Base-by-base conservation (phyloP, 2,797 vertebrate species). In the Xenops minutus region DNA sequence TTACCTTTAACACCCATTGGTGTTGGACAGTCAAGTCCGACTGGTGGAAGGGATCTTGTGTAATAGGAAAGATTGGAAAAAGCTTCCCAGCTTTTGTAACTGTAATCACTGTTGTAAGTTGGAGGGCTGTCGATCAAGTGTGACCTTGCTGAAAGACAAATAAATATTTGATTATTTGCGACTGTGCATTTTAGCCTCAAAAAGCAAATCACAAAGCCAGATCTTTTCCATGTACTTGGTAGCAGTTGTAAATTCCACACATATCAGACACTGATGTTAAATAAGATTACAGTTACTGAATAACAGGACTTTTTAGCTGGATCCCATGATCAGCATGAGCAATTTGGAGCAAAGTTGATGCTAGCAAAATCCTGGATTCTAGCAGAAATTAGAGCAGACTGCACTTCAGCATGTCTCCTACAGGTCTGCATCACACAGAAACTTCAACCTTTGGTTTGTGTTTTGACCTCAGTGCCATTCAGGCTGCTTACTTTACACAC, bases 61-160 rank as follows among this genome's bases (percentile, higher is more conserved):
- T 99, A 99, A 89, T 99, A 99, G 23, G 99, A 99, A 62, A 99
- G 97, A 89, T 99, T 99, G 51, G 99, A 99, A 87, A 98, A 99
- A n/a, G 98, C 98, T 97, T 99, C 99, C 99, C 99, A 99, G 97
- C 84, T 99, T 96, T 99, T 99, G 97, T 99, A 99, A 77, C 30
- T 96, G 20, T 99, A 99, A 55, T 99, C 98, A 5, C 96, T 97
- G 15, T 99, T 99, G 67, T 98, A 99, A 34, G 98, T 99, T n/a
- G 99, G 99, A 5, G 99, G 99, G 78, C 99, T 99, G n/a, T 99
- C 99, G 59, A 99, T 98, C 97, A 99, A 92, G 97, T 99, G 98
- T 80, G 99, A 98, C 63, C 99, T 98, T 41, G 99, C 99, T 99
- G 83, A 41, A 97, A 95, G 82, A 89, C 81, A 94, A 84, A 71